Conservation (phyloP, 2,113 vertebrate species). For the Oceanites oceanicus region DNA sequence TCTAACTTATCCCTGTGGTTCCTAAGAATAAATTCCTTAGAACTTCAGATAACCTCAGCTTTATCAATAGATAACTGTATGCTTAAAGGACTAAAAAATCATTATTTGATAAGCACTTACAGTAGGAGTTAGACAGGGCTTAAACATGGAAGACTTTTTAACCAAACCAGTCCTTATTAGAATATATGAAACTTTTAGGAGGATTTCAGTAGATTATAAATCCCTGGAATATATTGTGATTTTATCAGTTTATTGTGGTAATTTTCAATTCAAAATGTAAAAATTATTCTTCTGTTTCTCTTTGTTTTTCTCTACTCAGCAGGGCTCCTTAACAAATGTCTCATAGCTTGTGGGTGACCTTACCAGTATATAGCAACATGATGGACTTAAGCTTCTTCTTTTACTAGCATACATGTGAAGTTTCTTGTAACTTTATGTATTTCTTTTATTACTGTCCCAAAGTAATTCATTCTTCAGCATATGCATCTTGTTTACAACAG, state of each 20-base stretch:
- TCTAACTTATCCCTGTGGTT: background rate
- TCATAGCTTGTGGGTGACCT: background rate
- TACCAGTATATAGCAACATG: background rate
- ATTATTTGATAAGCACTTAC: background rate
- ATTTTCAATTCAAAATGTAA: background rate
- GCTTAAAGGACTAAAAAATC: background rate
- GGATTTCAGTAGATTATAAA: background rate
- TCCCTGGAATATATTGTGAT: background rate
- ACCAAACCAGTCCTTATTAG: background rate
- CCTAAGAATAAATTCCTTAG: background rate
- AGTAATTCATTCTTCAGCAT: background rate
- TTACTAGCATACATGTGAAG: background rate
- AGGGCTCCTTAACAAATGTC: background rate
- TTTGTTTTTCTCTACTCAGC: background rate
- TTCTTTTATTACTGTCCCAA: background rate
- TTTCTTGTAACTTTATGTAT: background rate
- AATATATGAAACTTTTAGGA: background rate
- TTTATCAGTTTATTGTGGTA: background rate
- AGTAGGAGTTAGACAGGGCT: background rate
- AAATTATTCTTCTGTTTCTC: background rate
- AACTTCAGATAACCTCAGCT: background rate
- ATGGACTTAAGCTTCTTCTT: background rate
- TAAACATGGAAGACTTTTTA: background rate
- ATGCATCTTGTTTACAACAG: background rate
- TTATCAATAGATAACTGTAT: background rate